phyloP scores from a whole-genome alignment of 1,140 invertebrate genomes.

The Chionoecetes opilio region DNA sequence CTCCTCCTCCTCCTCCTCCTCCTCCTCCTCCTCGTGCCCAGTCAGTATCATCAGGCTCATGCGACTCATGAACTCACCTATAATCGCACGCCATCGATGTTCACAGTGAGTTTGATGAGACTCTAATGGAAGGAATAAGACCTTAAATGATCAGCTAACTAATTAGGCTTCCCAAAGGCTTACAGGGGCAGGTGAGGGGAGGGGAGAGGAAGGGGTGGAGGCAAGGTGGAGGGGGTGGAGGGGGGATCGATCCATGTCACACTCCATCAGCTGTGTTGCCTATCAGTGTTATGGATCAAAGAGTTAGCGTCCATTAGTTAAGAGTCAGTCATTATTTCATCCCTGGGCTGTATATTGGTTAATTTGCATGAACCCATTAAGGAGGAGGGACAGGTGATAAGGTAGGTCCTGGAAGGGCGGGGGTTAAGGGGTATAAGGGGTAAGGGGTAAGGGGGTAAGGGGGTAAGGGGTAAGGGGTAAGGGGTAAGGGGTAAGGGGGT shows the following conservation, averaged over 20 bases:
- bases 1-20: background rate
- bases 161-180: slow-evolving; percentile 69
- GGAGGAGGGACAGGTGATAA: background rate
- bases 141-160: slow-evolving; percentile 60
- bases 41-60: too few relatives aligned
- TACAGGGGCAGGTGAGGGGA: background rate
- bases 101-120: slow-evolving; percentile 53
- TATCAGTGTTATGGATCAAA: slow-evolving; percentile 11
- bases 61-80: slow-evolving; percentile 10
- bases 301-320: slow-evolving; percentile 15
- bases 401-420: too few relatives aligned
- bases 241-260: slow-evolving; percentile 58
- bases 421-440: too few relatives aligned
- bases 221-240: background rate
- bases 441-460: too few relatives aligned
- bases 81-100: slow-evolving; percentile 52
- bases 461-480: background rate
- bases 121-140: slow-evolving; percentile 35
- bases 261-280: slow-evolving; percentile 45
- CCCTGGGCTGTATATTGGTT: background rate
- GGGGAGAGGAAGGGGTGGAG: background rate
- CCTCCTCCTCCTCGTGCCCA: too few relatives aligned
- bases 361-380: slow-evolving; percentile 20
- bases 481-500: background rate
- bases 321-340: slow-evolving; percentile 10